Evolutionary conservation across 2,797 vertebrate genomes (phyloP), one percentile per base, ranked within the genome.

Genomic region (Champsocephalus gunnari): DNA sequence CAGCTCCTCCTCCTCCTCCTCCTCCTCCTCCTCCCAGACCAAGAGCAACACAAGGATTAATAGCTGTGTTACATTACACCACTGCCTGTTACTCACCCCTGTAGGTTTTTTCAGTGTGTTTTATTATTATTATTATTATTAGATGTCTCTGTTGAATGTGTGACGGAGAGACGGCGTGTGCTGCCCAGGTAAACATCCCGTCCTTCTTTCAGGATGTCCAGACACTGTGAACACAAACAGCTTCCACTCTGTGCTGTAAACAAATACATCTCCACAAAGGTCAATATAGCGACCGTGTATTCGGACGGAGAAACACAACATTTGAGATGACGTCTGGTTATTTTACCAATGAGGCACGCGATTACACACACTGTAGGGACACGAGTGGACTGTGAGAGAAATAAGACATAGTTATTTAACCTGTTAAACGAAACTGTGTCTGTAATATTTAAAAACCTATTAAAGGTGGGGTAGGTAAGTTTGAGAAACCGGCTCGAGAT

Each of bases 21-120:
- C 44, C 41, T 56, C 47, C 47, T 38, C 32, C 62, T 71, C 54
- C 62, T 71, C 50, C 61, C 64, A 38, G 43, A 47, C 62, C 68
- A 64, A 77, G 84, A 85, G 89, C 71, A 82, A 89, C 63, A 84
- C 76, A 88, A 87, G 78, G 77, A 84, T 87, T 84, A 85, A 81
- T 80, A 74, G 69, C 79, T 84, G 53, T 64, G n/a, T 68, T 21
- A 21, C 21, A 21, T 21, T 21, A 21, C 21, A 21, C 21, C 21
- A 21, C 21, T 21, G 21, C 21, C 21, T 21, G 21, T 21, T 21
- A 21, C 21, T 21, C 21, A 21, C 21, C 21, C 21, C 21, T 21
- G 21, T 21, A 21, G 21, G 21, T 21, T 21, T 21, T 21, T 21
- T 73, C 45, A 54, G 78, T 81, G 76, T 73, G 28, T 19, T 19